Evolutionary conservation across 2,113 vertebrate species (phyloP).

Genomic region (Cacatua alba): DNA sequence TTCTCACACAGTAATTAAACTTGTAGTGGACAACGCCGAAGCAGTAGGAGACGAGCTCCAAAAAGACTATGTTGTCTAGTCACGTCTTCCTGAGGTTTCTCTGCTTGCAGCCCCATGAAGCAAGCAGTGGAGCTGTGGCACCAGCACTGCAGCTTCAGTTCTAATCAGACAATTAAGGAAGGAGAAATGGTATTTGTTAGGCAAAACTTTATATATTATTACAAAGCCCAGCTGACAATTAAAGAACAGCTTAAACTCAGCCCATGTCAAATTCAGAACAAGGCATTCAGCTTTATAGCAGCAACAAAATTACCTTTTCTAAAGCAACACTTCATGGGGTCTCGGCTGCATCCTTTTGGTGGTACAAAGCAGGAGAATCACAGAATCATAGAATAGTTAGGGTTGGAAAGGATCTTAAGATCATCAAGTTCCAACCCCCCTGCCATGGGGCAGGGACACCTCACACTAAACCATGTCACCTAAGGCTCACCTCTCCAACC

Average conservation of each 20-base stretch:
- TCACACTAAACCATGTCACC: too few relatives aligned
- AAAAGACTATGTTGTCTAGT: neutral
- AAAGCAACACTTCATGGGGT: neutral
- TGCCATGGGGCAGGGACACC: too few relatives aligned
- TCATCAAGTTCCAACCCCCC: too few relatives aligned
- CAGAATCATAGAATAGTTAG: too few relatives aligned
- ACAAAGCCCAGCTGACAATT: neutral
- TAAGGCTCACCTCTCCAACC: neutral
- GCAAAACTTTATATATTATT: constrained; percentile 8
- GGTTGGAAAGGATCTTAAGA: too few relatives aligned
- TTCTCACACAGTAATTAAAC: constrained; percentile 69
- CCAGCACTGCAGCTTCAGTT: neutral
- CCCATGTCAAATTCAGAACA: neutral
- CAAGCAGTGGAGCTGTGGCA: neutral
- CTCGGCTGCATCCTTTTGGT: neutral
- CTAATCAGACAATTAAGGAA: constrained; percentile 48
- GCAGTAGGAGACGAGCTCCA: constrained; percentile 16
- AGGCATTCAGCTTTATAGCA: neutral
- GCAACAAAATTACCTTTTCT: neutral
- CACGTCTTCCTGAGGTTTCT: constrained; percentile 21
- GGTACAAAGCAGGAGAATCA: neutral
- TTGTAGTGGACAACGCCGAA: constrained; percentile 64
- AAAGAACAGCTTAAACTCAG: neutral
- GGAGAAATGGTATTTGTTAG: neutral
- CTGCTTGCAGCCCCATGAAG: neutral